Conservation (phyloP, 53 echinoderm and acorn worm genomes). For the Holothuria leucospilota region DNA sequence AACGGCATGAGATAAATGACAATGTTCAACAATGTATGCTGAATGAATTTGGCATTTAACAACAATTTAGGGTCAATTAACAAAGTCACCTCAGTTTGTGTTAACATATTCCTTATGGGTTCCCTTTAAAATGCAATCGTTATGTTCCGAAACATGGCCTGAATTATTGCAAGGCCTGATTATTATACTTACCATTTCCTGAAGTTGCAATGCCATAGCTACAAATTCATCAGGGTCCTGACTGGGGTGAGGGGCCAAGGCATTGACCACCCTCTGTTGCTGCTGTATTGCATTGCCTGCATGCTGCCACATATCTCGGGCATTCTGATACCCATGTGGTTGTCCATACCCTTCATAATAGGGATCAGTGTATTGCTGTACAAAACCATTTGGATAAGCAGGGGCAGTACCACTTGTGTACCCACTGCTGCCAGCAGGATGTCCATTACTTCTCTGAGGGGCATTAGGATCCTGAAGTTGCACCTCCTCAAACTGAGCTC, state of each 20-base stretch:
- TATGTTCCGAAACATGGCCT: too few species aligned
- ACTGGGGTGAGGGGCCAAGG: slow-evolving; percentile 70
- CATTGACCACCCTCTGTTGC: slow-evolving; percentile 64
- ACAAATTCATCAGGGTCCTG: slow-evolving; percentile 89
- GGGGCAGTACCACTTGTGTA: slow-evolving; percentile 5
- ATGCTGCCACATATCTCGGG: slow-evolving; percentile 81
- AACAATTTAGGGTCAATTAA: too few species aligned
- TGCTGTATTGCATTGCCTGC: slow-evolving; percentile 62
- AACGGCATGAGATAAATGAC: too few species aligned
- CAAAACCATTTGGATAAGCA: slow-evolving; percentile 16
- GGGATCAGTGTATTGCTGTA: slow-evolving; percentile 4
- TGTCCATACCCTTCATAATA: slow-evolving; percentile 31
- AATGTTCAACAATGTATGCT: not conserved
- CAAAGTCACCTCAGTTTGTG: too few species aligned
- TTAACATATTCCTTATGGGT: too few species aligned
- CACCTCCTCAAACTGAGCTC: slow-evolving; percentile 83
- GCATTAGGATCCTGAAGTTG: slow-evolving; percentile 76
- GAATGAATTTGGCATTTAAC: too few species aligned
- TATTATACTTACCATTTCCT: slow-evolving; percentile 78
- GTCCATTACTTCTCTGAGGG: slow-evolving; percentile 15
- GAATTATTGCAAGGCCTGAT: too few species aligned
- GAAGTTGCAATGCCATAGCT: slow-evolving; percentile 88
- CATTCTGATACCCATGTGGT: slow-evolving; percentile 53
- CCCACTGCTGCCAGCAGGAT: not conserved
- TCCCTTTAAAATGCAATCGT: too few species aligned